Conservation (phyloP, 2,797 vertebrate species). For the Triplophysa bombifrons region DNA sequence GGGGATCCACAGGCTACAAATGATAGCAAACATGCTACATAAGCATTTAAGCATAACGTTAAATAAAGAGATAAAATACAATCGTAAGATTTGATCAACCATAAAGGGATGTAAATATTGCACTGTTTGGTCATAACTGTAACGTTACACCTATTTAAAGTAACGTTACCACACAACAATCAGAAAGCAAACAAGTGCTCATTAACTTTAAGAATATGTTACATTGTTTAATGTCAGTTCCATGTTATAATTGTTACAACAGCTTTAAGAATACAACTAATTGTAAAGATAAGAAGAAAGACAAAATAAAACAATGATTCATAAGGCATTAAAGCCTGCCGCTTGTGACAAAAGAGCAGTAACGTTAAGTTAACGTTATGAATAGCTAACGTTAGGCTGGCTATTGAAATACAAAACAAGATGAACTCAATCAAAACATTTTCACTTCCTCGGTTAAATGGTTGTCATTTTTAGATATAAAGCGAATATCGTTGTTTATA, state of each 20-base stretch:
- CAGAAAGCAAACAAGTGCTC: background rate
- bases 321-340: background rate
- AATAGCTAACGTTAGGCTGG: conserved; percentile 4
- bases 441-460: background rate
- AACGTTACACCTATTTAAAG: background rate
- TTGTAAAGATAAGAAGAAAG: background rate
- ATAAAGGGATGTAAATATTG: background rate
- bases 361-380: too few species aligned
- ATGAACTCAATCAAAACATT: background rate
- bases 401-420: background rate
- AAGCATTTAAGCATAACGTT: background rate
- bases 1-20: conserved; percentile 60
- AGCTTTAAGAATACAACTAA: background rate
- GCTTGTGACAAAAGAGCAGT: background rate
- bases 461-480: background rate
- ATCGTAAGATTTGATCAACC: background rate
- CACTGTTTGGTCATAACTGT: background rate
- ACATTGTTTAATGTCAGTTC: background rate
- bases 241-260: background rate
- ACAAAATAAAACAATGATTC: background rate
- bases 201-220: background rate
- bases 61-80: background rate
- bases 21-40: background rate
- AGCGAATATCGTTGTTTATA: background rate
- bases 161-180: background rate